Conservation (phyloP, 1,140 invertebrate genomes). For the Galleria mellonella region DNA sequence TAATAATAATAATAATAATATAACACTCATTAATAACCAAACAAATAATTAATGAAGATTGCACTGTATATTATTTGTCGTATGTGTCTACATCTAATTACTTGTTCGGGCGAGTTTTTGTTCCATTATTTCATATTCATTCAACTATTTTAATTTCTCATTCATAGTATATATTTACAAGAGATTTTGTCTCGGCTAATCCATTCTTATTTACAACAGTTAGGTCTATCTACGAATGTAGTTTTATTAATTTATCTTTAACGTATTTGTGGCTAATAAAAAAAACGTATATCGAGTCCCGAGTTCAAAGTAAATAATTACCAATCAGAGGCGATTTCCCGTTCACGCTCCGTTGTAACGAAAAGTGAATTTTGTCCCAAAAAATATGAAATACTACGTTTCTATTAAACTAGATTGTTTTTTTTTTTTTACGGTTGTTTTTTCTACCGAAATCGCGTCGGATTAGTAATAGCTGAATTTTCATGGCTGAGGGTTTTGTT, state of each 20-base stretch:
- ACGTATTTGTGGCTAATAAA: conserved; percentile 27
- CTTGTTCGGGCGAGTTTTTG: conserved; percentile 68
- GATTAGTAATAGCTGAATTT: conserved; percentile 75
- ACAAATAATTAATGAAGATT: conserved; percentile 56
- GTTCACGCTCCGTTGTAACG: conserved; percentile 37
- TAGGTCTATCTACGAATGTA: conserved; percentile 57
- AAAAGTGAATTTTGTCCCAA: conserved; percentile 6
- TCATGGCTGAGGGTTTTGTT: conserved; percentile 73
- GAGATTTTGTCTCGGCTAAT: conserved; percentile 45
- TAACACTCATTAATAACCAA: conserved; percentile 45
- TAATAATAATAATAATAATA: conserved; percentile 26
- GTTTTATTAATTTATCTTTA: conserved; percentile 34
- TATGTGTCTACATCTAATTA: conserved; percentile 49
- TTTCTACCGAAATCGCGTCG: conserved; percentile 57
- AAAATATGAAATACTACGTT: not conserved
- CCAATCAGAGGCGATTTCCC: conserved; percentile 64
- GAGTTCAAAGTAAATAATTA: conserved; percentile 23
- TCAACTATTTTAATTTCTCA: conserved; percentile 42
- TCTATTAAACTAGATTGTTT: not conserved
- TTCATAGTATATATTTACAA: conserved; percentile 66
- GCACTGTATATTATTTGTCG: conserved; percentile 47
- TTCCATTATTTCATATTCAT: conserved; percentile 58
- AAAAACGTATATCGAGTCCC: conserved; percentile 1
- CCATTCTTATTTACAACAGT: conserved; percentile 61
- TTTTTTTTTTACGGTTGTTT: not conserved